Conservation (phyloP, 2,888 invertebrate species). For the Eulithis testata region DNA sequence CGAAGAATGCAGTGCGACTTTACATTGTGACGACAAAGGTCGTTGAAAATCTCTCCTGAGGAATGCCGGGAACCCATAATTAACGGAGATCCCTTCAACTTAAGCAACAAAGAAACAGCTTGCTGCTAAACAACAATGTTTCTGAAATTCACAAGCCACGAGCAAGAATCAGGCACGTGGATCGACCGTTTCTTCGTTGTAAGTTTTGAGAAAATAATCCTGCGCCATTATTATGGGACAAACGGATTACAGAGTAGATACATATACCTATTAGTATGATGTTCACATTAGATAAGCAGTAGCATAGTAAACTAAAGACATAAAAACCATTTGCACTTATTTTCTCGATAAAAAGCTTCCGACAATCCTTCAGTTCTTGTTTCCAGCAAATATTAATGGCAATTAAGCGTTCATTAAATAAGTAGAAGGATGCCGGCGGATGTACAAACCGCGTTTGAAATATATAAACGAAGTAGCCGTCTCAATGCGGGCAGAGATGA, state of each 20-base stretch:
- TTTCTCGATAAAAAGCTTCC: slow-evolving; percentile 13
- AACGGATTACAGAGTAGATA: no score
- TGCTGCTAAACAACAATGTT: no score
- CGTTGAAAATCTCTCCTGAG: slow-evolving; percentile 14
- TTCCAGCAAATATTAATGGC: slow-evolving; percentile 25
- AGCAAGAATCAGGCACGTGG: no score
- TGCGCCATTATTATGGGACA: no score
- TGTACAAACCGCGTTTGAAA: slow-evolving; percentile 23
- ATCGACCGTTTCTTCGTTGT: no score
- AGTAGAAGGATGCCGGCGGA: slow-evolving; percentile 33
- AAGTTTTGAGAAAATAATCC: no score
- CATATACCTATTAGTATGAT: no score
- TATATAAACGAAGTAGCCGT: slow-evolving; percentile 5
- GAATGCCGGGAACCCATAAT: slow-evolving; percentile 27
- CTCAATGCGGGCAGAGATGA: slow-evolving; percentile 19
- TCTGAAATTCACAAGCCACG: background rate
- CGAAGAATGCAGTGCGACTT: slow-evolving; percentile 16
- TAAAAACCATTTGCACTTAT: background rate
- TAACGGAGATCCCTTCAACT: slow-evolving; percentile 18
- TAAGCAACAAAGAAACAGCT: slow-evolving; percentile 13
- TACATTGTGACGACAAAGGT: slow-evolving; percentile 18
- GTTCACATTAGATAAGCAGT: no score
- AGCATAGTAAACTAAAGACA: no score
- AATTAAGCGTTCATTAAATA: slow-evolving; percentile 30
- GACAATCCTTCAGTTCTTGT: slow-evolving; percentile 18